Percentiles rank a stretch among this genome's conserved stretches.
phyloP scores from a whole-genome alignment of 2,888 invertebrate genomes.

The Sphaerophoria rueppellii region DNA sequence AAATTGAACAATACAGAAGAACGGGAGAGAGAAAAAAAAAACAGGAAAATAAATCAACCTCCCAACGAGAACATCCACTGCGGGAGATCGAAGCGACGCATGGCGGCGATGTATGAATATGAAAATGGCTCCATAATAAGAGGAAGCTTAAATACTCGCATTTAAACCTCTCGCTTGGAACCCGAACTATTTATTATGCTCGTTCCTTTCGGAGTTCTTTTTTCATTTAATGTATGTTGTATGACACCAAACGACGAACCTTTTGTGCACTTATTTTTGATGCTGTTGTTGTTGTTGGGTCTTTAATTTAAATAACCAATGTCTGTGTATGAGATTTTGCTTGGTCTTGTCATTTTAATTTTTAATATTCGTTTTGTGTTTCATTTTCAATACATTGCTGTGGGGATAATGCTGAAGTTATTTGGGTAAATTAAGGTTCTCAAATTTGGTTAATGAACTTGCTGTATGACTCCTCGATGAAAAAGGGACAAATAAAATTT shows the following conservation, averaged over 20 bases:
- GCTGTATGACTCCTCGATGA: not conserved
- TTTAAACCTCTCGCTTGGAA: too few relatives aligned
- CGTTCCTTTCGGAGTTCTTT: too few relatives aligned
- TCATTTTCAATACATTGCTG: not conserved
- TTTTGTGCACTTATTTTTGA: not conserved
- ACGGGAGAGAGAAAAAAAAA: too few relatives aligned
- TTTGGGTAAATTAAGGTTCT: not conserved
- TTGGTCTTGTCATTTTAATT: constrained; percentile 34
- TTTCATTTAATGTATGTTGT: constrained; percentile 9
- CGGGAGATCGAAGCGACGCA: too few relatives aligned
- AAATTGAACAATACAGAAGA: too few relatives aligned
- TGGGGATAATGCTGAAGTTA: not conserved
- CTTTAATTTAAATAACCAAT: constrained; percentile 30
- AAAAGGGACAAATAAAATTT: too few relatives aligned
- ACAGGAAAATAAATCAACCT: too few relatives aligned
- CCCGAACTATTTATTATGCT: too few relatives aligned
- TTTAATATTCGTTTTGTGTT: constrained; percentile 23
- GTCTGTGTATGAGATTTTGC: constrained; percentile 27
- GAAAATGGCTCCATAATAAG: too few relatives aligned
- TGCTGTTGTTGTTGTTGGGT: not conserved
- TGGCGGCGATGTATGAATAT: too few relatives aligned
- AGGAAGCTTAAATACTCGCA: too few relatives aligned
- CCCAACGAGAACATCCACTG: too few relatives aligned
- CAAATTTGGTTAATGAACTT: not conserved
- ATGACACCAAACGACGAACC: not conserved